A percentile compares a stretch with the other conserved stretches of the same genome.
These are phyloP conservation scores for Bombycilla garrulus DNA, from an alignment of 2,113 vertebrate species.

Conservation along the genomic window DNA sequence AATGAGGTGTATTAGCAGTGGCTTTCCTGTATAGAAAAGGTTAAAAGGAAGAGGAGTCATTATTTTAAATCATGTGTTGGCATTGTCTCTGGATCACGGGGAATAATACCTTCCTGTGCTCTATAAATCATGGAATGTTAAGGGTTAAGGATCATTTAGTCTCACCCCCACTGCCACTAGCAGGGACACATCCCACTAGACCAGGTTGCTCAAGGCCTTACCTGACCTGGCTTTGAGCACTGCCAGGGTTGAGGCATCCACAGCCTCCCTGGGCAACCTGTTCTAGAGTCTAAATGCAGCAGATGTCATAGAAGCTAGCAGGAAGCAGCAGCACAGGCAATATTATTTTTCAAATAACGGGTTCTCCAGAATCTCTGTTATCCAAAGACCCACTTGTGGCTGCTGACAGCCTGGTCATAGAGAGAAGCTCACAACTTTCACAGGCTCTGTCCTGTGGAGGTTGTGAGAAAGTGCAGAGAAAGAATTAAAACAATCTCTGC, in stretches of 20 bases:
- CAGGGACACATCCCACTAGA: background rate
- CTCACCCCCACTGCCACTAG: fast-evolving
- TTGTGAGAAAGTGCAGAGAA: too few relatives aligned
- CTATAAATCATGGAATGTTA: background rate
- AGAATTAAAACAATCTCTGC: too few relatives aligned
- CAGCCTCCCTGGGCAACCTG: background rate
- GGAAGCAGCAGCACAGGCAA: background rate
- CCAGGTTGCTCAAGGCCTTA: background rate
- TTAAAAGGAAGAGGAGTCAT: background rate
- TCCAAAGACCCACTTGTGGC: background rate
- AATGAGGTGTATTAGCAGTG: background rate
- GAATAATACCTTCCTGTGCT: background rate
- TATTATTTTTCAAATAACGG: background rate
- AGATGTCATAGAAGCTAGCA: background rate
- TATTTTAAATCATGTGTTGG: background rate
- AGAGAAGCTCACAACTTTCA: too few relatives aligned
- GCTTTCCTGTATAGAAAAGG: background rate
- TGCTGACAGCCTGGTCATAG: too few relatives aligned
- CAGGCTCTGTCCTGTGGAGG: too few relatives aligned
- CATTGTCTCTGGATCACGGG: background rate
- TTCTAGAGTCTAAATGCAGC: background rate
- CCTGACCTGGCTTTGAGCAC: background rate
- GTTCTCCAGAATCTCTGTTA: background rate
- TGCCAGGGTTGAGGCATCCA: background rate
- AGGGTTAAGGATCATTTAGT: background rate